Evolutionary conservation across 1,140 invertebrate genomes (phyloP).

Genomic region (Plectrocnemia conspersa): DNA sequence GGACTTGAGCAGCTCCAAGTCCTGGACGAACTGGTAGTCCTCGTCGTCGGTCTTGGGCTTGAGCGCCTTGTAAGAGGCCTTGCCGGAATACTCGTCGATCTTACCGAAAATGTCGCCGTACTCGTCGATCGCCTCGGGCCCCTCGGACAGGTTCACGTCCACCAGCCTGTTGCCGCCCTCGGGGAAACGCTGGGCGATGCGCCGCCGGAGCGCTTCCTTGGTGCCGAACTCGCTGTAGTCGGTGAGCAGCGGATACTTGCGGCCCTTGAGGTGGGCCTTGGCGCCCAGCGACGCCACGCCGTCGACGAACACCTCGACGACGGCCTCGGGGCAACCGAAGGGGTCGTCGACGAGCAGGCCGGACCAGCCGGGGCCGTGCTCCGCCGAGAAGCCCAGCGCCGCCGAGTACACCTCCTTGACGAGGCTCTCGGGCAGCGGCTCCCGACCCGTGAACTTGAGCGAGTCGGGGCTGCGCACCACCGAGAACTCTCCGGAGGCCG

Average conservation of each 20-base stretch:
- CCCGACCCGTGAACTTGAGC: constrained; percentile 60
- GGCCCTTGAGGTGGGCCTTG: constrained; percentile 46
- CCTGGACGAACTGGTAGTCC: constrained; percentile 61
- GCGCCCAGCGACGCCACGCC: constrained; percentile 56
- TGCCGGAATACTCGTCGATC: constrained; percentile 45
- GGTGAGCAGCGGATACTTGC: constrained; percentile 56
- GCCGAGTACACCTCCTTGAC: constrained; percentile 70
- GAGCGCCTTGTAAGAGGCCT: constrained; percentile 49
- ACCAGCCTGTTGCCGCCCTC: constrained; percentile 56
- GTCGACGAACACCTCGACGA: constrained; percentile 69
- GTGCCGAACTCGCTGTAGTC: constrained; percentile 61
- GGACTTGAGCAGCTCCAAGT: constrained; percentile 58
- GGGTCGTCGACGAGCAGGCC: constrained; percentile 67
- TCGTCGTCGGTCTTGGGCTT: constrained; percentile 57
- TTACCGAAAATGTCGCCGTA: constrained; percentile 51
- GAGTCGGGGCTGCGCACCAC: constrained; percentile 62
- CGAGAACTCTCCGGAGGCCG: constrained; percentile 64
- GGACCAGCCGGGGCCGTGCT: constrained; percentile 61
- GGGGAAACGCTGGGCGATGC: constrained; percentile 54
- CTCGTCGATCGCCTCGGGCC: constrained; percentile 53
- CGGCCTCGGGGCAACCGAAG: constrained; percentile 71
- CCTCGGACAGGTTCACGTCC: constrained; percentile 60
- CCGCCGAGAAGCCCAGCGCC: constrained; percentile 63
- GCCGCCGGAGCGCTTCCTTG: constrained; percentile 55
- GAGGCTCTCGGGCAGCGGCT: constrained; percentile 56